Conservation (phyloP, 2,113 vertebrate genomes). For the Brachyistius frenatus region DNA sequence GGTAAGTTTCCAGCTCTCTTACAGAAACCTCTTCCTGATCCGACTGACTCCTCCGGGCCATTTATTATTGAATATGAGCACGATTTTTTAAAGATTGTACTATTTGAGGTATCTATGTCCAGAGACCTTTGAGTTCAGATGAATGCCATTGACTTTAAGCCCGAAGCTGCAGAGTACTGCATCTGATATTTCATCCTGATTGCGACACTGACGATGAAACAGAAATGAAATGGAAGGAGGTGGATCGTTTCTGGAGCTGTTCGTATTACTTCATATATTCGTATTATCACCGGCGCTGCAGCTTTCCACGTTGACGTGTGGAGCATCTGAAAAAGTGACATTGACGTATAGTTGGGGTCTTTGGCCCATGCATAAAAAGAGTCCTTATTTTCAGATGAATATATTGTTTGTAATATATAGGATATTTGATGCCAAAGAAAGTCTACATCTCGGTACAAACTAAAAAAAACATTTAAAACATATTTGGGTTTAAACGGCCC, state of each 20-base stretch:
- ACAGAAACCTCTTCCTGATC: not conserved
- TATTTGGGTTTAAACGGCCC: not conserved
- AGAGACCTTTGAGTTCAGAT: not conserved
- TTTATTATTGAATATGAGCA: not conserved
- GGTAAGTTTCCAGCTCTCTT: slow-evolving; percentile 15
- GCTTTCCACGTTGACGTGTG: not conserved
- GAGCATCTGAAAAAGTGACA: not conserved
- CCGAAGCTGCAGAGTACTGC: not conserved
- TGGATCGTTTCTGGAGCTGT: not conserved
- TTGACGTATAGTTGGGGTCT: not conserved
- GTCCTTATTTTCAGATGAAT: not conserved
- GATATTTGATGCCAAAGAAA: not conserved
- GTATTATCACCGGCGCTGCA: not conserved
- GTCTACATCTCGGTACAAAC: not conserved
- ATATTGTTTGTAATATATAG: not conserved
- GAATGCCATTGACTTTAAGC: slow-evolving; percentile 12
- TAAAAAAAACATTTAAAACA: not conserved
- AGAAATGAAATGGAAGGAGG: slow-evolving; percentile 13
- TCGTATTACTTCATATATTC: too few relatives aligned
- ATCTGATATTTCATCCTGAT: slow-evolving; percentile 30
- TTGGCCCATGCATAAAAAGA: not conserved
- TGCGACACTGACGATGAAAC: slow-evolving; percentile 20
- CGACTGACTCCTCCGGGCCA: not conserved
- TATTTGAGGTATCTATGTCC: not conserved
- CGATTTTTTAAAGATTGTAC: not conserved